Conservation (phyloP, 2,797 vertebrate genomes). For the Chaunax sp. region DNA sequence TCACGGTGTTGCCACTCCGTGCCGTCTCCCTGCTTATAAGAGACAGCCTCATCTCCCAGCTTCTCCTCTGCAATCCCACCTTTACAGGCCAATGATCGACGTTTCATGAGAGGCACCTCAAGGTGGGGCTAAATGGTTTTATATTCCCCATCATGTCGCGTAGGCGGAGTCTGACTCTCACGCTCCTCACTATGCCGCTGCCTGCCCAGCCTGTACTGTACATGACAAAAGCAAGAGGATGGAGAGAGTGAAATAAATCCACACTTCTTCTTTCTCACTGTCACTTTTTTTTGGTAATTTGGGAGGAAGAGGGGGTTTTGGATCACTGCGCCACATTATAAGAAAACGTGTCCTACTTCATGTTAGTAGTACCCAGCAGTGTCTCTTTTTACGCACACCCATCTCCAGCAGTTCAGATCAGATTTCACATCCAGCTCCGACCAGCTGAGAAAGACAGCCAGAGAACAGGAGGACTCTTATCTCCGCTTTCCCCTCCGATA, state of each 20-base stretch:
- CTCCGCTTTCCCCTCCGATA: slow-evolving; percentile 57
- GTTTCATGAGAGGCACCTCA: slow-evolving; percentile 73
- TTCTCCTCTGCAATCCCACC: slow-evolving; percentile 70
- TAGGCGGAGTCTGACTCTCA: slow-evolving; percentile 76
- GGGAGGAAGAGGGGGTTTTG: slow-evolving; percentile 47
- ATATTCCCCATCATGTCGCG: slow-evolving; percentile 73
- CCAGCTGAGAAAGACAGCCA: slow-evolving; percentile 73
- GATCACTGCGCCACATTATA: slow-evolving; percentile 54
- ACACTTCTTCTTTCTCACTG: slow-evolving; percentile 62
- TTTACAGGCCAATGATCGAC: slow-evolving; percentile 75
- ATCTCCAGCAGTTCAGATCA: slow-evolving; percentile 79
- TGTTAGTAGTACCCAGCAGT: slow-evolving; percentile 63
- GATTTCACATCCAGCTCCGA: slow-evolving; percentile 80
- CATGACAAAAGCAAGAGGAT: slow-evolving; percentile 90
- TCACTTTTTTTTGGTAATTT: slow-evolving; percentile 49
- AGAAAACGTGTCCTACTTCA: slow-evolving; percentile 49
- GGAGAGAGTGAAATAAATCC: slow-evolving; percentile 73
- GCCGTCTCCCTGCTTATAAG: slow-evolving; percentile 37
- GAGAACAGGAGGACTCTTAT: slow-evolving; percentile 66
- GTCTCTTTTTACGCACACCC: slow-evolving; percentile 62
- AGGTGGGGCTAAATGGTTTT: slow-evolving; percentile 78
- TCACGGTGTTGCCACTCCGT: slow-evolving; percentile 66
- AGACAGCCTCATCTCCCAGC: slow-evolving; percentile 56
- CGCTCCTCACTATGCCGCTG: slow-evolving; percentile 73
- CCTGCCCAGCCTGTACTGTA: slow-evolving; percentile 79